Base-by-base conservation (phyloP, 2,113 vertebrate species). In the Prunella himalayana region DNA sequence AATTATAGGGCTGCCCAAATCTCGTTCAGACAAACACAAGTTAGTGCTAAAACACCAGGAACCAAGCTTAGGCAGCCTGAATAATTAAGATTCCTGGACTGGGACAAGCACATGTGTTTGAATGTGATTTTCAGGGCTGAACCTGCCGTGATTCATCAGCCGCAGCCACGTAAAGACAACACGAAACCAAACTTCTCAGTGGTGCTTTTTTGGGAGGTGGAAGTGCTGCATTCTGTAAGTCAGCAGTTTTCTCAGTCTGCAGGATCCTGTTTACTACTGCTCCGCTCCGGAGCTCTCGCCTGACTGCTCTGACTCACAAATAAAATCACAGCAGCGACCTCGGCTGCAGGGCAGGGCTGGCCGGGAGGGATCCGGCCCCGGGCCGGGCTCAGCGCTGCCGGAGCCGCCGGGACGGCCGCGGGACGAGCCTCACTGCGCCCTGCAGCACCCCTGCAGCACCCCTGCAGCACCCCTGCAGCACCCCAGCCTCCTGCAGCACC, bases 341-440 rank as follows among this genome's bases (percentile, higher is more conserved):
- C 18, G 71, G 75, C 35, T 65, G 60, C 82, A 85, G 81, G 65
- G 75, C 82, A 87, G 90, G 77, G 77, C 79, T 84, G 89, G 84
- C 86, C 82, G 57, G 83, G 92, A 94, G 85, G 73, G 35, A 16
- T 1, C 6, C 11, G 13, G 63, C 50, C 51, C 2, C 10, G 45
- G 4, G 4, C 28, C 15, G 19, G 68, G 70, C 93, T 59, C 14
- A 10, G 53, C 2, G 0, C 56, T 49, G 50, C 20, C 8, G 0
- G 54, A 53, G 78, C 60, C 78, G 4, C 57, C 1, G 4, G 80
- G 11, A 71, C 5, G 37, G 75, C 47, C 5, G 23, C 54, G 8
- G 64, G 22, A 15, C 37, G 4, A 4, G 0, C 1, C n/a, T 4
- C 57, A 0, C 2, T 20, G 41, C 20, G 41, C 16, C 10, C 15